These are phyloP conservation scores for Drosophila flavopinicola DNA, from an alignment of 2,888 invertebrate genomes.

Conservation along the genomic window DNA sequence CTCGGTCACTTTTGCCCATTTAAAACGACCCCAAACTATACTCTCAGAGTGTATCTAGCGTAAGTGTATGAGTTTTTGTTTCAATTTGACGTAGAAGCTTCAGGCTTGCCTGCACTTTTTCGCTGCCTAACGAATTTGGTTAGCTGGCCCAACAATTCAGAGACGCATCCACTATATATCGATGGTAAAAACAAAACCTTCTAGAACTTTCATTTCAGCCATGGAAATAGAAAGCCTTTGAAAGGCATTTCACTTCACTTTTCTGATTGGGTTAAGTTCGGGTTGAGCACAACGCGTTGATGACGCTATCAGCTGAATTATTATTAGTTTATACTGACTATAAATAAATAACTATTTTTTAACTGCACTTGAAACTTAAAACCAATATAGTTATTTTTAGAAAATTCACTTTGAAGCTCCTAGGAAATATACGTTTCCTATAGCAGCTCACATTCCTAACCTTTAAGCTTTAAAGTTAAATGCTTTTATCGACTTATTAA, in stretches of 20 bases:
- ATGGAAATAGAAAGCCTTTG: conserved; percentile 37
- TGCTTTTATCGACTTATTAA: no score
- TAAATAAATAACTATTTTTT: no score
- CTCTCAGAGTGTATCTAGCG: conserved; percentile 7
- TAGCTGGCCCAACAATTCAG: conserved; percentile 39
- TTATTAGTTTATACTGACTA: not conserved
- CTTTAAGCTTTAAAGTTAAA: no score
- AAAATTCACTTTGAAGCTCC: no score
- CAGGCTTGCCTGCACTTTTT: conserved; percentile 42
- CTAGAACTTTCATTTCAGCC: conserved; percentile 23
- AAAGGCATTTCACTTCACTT: conserved; percentile 18
- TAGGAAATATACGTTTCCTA: no score
- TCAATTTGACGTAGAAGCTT: conserved; percentile 67
- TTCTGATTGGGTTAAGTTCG: not conserved
- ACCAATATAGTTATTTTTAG: no score
- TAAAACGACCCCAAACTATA: conserved; percentile 38
- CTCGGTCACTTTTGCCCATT: conserved; percentile 59
- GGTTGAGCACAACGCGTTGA: not conserved
- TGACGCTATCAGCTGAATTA: not conserved
- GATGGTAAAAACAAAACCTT: conserved; percentile 12
- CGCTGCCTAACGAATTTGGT: conserved; percentile 38
- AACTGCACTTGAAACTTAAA: no score
- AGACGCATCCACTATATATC: conserved; percentile 18
- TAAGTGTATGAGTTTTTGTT: conserved; percentile 23
- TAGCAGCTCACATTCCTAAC: no score